phyloP scores from a whole-genome alignment of 2,113 vertebrate species.

The Pycnonotus jocosus region DNA sequence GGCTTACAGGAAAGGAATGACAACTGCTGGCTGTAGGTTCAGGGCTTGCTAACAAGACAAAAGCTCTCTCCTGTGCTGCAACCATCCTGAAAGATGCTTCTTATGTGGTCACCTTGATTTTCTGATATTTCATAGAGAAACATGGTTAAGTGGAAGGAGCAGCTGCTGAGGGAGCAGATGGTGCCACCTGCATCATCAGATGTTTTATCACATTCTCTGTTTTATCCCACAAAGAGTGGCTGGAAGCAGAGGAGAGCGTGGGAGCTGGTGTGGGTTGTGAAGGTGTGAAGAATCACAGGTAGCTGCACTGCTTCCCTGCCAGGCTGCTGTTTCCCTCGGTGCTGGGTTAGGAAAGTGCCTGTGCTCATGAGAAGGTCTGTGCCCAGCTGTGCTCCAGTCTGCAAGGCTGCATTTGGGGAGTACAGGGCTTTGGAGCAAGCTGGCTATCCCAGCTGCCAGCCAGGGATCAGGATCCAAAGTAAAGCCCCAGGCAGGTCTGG shows the following conservation, averaged over 20 bases:
- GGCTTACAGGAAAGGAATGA: neutral
- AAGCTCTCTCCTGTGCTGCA: neutral
- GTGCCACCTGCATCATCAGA: constrained; percentile 56
- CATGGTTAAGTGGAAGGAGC: neutral
- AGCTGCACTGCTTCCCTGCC: neutral
- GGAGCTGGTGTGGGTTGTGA: constrained; percentile 24
- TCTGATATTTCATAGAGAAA: neutral
- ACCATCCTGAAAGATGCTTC: neutral
- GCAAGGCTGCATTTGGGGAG: neutral
- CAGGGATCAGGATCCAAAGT: neutral
- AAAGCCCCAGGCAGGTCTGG: neutral
- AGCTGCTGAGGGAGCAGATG: constrained; percentile 63
- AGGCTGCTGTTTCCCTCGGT: neutral
- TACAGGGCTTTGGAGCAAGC: neutral
- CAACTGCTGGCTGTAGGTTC: neutral
- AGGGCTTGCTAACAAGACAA: neutral
- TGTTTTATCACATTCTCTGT: constrained; percentile 51
- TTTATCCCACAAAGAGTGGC: constrained; percentile 4
- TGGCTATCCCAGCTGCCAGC: neutral
- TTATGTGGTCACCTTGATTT: neutral
- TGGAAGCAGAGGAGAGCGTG: neutral
- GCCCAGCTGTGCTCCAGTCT: neutral
- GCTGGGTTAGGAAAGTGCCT: neutral
- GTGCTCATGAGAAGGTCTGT: neutral
- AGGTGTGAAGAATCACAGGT: constrained; percentile 50